Conservation (phyloP, 2,888 invertebrate species). For the Lycophotia porphyrea region DNA sequence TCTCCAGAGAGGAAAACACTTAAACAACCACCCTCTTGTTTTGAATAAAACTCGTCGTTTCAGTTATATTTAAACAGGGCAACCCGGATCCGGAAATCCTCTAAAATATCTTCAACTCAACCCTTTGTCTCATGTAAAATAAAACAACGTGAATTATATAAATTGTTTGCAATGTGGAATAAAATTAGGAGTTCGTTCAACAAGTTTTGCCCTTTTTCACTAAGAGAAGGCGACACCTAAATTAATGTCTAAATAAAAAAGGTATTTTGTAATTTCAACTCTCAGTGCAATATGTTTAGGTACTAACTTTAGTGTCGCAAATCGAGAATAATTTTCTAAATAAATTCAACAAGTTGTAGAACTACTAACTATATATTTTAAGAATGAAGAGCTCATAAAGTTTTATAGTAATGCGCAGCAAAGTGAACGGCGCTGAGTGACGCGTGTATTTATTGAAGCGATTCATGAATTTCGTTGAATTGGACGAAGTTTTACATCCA, state of each 20-base stretch:
- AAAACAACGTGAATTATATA: conserved; percentile 29
- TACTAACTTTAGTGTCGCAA: neutral
- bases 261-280: neutral
- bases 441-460: neutral
- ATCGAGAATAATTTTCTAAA: conserved; percentile 12
- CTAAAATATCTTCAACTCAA: conserved; percentile 30
- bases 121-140: conserved; percentile 21
- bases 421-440: conserved; percentile 1
- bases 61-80: conserved; percentile 42
- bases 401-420: conserved; percentile 13
- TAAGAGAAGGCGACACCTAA: neutral
- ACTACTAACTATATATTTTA: conserved; percentile 5
- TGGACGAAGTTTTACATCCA: neutral
- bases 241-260: neutral
- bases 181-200: conserved; percentile 15
- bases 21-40: conserved; percentile 41
- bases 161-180: conserved; percentile 8
- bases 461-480: conserved; percentile 17
- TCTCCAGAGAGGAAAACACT: conserved; percentile 36
- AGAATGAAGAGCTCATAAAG: conserved; percentile 11
- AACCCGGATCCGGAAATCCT: conserved; percentile 33
- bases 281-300: neutral
- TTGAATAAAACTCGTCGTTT: conserved; percentile 50
- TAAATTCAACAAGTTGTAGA: conserved; percentile 51
- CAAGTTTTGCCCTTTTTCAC: conserved; percentile 15